Percentiles rank a stretch among this genome's conserved stretches.
phyloP scores from a whole-genome alignment of 2,113 vertebrate genomes.

The Nannospalax galili region DNA sequence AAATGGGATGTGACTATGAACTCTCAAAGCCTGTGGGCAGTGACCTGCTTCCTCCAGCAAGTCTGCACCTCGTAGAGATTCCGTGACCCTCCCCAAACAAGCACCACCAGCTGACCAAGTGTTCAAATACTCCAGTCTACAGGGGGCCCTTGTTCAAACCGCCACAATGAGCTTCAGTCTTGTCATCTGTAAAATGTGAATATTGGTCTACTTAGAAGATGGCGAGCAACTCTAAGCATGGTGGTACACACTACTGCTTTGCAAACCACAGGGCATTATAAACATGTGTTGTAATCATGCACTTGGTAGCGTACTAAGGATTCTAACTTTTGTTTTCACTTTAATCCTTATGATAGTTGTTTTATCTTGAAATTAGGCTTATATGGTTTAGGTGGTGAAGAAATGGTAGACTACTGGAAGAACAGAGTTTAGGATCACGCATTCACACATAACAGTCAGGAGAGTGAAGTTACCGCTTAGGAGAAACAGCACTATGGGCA shows the following conservation, averaged over 20 bases:
- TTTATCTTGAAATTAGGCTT: conserved; percentile 18
- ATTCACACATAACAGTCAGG: background rate
- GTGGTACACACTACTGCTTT: background rate
- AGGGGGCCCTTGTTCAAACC: too few relatives aligned
- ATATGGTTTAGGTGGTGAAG: background rate
- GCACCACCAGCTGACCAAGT: too few relatives aligned
- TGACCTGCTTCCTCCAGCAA: too few relatives aligned
- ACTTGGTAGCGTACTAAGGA: background rate
- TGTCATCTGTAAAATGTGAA: background rate
- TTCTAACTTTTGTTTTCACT: conserved; percentile 22
- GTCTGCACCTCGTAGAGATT: too few relatives aligned
- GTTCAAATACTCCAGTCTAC: too few relatives aligned
- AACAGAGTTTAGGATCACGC: background rate
- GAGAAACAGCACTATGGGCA: background rate
- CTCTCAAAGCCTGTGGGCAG: too few relatives aligned
- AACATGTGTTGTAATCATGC: background rate
- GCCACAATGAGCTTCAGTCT: background rate
- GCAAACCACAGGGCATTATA: background rate
- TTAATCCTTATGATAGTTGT: background rate
- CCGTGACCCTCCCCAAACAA: too few relatives aligned
- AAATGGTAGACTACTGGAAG: background rate
- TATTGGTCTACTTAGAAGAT: background rate
- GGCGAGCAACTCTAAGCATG: background rate
- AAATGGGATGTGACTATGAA: too few relatives aligned
- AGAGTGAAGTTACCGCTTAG: background rate